Evolutionary conservation across 2,113 vertebrate genomes (phyloP).

Genomic region (Galemys pyrenaicus): DNA sequence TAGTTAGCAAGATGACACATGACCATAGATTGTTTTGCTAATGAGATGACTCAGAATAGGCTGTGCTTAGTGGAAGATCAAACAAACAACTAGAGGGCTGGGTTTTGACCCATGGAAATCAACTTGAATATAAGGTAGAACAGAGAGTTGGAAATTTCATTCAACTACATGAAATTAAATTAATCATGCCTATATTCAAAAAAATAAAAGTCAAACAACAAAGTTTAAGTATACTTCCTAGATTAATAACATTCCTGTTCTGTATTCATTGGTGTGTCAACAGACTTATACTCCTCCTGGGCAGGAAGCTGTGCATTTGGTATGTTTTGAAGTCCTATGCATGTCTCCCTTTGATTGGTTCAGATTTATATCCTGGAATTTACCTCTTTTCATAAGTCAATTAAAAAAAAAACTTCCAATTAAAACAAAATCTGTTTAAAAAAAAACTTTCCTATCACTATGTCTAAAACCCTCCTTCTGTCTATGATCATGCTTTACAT

Average conservation of each 20-base stretch:
- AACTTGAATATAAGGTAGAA: neutral
- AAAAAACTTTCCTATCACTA: too few relatives aligned
- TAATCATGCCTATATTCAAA: too few relatives aligned
- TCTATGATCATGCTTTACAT: too few relatives aligned
- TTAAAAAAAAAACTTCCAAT: too few relatives aligned
- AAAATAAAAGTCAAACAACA: rapidly evolving
- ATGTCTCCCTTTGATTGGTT: too few relatives aligned
- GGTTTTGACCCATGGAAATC: neutral
- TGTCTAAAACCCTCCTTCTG: too few relatives aligned
- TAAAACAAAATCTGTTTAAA: too few relatives aligned
- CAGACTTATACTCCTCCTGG: neutral
- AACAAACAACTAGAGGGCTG: neutral
- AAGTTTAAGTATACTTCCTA: neutral
- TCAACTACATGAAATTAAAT: neutral
- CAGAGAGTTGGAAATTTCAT: neutral
- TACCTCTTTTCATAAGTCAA: too few relatives aligned
- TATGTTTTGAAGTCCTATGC: too few relatives aligned
- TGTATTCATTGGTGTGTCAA: neutral
- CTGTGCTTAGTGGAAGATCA: neutral
- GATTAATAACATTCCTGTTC: neutral
- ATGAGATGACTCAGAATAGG: neutral
- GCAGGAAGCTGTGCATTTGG: too few relatives aligned
- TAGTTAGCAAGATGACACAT: neutral
- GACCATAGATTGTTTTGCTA: neutral
- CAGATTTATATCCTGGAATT: too few relatives aligned